Base-by-base conservation (phyloP, 2,113 vertebrate species). In the Cyprinodon tularosa region DNA sequence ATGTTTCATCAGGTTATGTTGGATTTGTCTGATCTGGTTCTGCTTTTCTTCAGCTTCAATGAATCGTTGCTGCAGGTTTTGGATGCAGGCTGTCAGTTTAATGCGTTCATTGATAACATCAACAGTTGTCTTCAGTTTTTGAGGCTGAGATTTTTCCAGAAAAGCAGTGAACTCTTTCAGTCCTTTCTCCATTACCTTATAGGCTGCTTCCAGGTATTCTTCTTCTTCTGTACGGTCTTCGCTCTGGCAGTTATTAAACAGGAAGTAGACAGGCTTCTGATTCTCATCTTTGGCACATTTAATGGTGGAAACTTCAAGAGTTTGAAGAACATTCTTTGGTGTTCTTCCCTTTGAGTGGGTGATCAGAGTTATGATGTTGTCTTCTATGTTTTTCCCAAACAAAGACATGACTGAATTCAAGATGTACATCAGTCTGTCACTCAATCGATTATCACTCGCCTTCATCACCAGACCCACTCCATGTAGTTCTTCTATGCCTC, bases 251-350 rank as follows among this genome's bases (percentile, higher is more conserved):
- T 22, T 71, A 20, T 71, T 62, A 61, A 71, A 62, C 40, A 71
- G 57, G 57, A 71, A 71, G 40, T 71, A 1, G 61, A 71, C 40
- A 12, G 40, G 68, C 68, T 71, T 13, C 15, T 61, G 44, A 13
- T 62, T 37, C 39, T 71, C 68, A 71, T 71, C 61, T 71, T 45
- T 71, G 40, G 68, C 80, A 67, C 65, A 70, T 15, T 63, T 73
- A 3, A 79, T 42, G 0, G 76, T 73, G 63, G 66, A 42, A 42
- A 1, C 45, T 1, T 82, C 14, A 1, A 85, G 66, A 6, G 72
- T 72, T 20, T 42, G 0, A 0, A 85, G 50, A 47, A 1, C 83
- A 48, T 78, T 66, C 65, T 36, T 1, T 64, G 83, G 72, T 13
- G 2, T 0, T 3, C 0, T 0, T 9, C 75, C 75, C 53, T 65